These are phyloP conservation scores for Falco peregrinus DNA, from an alignment of 2,797 vertebrate genomes.

Conservation along the genomic window DNA sequence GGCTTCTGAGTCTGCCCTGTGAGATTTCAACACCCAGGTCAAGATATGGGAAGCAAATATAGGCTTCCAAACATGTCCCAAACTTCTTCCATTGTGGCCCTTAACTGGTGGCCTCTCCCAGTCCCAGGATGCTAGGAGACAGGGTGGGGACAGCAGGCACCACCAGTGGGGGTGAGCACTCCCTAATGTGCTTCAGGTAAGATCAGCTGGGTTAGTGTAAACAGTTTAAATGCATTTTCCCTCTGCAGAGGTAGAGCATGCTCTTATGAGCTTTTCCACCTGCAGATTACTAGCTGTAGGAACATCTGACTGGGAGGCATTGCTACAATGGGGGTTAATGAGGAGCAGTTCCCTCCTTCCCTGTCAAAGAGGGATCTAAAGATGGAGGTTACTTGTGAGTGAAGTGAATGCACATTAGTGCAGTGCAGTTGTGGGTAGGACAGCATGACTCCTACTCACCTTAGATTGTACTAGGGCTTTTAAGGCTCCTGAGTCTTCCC, in stretches of 20 bases:
- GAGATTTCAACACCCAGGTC: neutral
- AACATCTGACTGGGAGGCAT: neutral
- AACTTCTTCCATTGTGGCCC: neutral
- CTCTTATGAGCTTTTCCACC: neutral
- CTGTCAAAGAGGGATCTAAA: neutral
- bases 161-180: neutral
- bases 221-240: neutral
- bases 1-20: neutral
- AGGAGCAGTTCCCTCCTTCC: neutral
- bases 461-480: neutral
- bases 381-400: neutral
- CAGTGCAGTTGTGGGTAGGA: neutral
- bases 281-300: neutral
- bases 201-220: neutral
- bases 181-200: neutral
- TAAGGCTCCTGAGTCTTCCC: neutral
- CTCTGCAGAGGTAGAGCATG: neutral
- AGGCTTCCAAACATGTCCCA: neutral
- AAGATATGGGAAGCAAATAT: neutral
- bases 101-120: neutral
- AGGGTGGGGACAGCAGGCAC: neutral
- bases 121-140: neutral
- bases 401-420: neutral
- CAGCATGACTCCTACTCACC: neutral
- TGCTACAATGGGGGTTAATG: neutral